Base-by-base conservation (phyloP, 1,140 invertebrate species). In the Matsumurasca onukii region DNA sequence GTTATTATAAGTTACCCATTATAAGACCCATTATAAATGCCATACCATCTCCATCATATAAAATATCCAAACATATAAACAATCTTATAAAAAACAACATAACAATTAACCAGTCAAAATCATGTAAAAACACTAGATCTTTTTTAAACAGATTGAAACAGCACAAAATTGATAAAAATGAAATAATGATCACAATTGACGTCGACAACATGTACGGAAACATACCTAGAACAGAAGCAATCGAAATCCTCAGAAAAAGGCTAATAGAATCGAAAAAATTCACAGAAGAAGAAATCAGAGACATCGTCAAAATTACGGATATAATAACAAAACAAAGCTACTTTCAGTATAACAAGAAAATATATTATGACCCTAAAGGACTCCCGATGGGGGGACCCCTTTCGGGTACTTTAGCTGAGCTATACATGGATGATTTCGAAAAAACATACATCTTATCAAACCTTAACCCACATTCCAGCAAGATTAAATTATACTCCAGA, bases 61-160 rank as follows among this genome's bases (percentile, higher is more conserved):
- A n/a, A n/a, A n/a, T n/a, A n/a, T n/a, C 49, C n/a, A 51, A 51
- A 51, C 24, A 51, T 22, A 5, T 51, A 3, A 51, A 51, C 49
- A 51, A 5, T n/a, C 49, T 51, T 22, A 51, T 51, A 51, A 51
- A 51, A n/a, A 51, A 51, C n/a, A 51, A 51, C n/a, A 51, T 51
- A 5, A 17, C 49, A 5, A n/a, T n/a, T n/a, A 51, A 12, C 3
- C n/a, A 17, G 5, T 51, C 49, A 3, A 20, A 3, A 3, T 51
- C 49, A 51, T 51, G 49, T 51, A 5, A 51, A 20, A 51, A 51
- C 24, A 51, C 49, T 9, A 51, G 24, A 51, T 17, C n/a, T 20
- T 51, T 51, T 22, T 20, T 51, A 5, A 17, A 20, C n/a, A 51
- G n/a, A 51, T 20, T 51, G 3, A 17, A 51, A 51, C 3, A 51